Evolutionary conservation across 2,113 vertebrate genomes (phyloP), one percentile per base, ranked within the genome.

Genomic region (Bucco capensis): DNA sequence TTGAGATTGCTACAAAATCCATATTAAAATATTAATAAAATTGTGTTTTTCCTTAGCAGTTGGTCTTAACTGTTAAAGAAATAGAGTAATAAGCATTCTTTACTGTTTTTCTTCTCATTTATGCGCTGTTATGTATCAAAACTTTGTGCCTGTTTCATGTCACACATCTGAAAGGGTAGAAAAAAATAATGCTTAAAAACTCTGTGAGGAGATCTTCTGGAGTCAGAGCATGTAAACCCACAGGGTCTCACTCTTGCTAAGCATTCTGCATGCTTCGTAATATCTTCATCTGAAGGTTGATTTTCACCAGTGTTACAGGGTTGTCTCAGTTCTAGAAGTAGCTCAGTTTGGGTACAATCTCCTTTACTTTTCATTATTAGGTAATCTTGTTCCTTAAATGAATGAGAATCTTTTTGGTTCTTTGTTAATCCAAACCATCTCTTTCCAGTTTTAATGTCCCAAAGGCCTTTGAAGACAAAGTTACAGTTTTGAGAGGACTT

Each of bases 361-460:
- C 10, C 47, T 61, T 47, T 61, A 9, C 60, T 66, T 65, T 61
- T 3, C n/a, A 18, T 11, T 30, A 15, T 13, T 38, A 33, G 4
- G 9, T 31, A 46, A 38, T 21, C 5, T 46, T 78, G 14, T 35
- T 81, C 18, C 35, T 12, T 49, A 75, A 47, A 5, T 40, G 2
- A 49, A 53, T 53, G 6, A 91, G 79, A 67, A 67, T 27, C 3
- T 37, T 33, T 37, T 19, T 33, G 12, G 40, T 33, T 54, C 10
- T 83, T 77, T 53, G 11, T 24, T 40, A 76, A 2, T 4, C 10
- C 27, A 44, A 51, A 58, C 3, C 17, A 27, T 0, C 0, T 2
- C 10, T 87, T 83, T n/a, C n/a, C 5, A 60, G 2, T 33, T 79
- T 83, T 35, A 31, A 21, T 28, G 13, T 46, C 46, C 54, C 69